Evolutionary conservation across 2,113 vertebrate species (phyloP).

Genomic region (Nanorana parkeri): DNA sequence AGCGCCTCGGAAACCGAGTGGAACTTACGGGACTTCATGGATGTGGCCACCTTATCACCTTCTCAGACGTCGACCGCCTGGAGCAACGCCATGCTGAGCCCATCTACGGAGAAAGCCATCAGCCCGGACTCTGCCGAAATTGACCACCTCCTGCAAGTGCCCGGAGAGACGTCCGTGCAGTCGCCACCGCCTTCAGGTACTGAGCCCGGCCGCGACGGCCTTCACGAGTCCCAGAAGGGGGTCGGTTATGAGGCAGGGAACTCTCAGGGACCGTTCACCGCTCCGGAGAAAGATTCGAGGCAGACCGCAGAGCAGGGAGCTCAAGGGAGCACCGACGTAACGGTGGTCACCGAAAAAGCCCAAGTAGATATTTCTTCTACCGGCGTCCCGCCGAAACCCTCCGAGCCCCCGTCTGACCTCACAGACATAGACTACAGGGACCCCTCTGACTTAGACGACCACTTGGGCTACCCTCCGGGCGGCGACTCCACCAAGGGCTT

Average conservation of each 20-base stretch:
- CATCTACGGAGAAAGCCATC: conserved; percentile 58
- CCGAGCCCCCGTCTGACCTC: conserved; percentile 64
- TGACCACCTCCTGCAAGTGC: conserved; percentile 68
- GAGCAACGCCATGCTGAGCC: conserved; percentile 37
- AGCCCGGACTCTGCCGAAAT: conserved; percentile 71
- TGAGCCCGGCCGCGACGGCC: neutral
- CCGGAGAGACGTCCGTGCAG: neutral
- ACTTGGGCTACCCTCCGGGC: conserved; percentile 69
- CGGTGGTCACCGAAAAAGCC: conserved; percentile 69
- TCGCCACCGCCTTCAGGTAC: conserved; percentile 31
- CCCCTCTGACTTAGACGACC: conserved; percentile 68
- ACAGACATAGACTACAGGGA: conserved; percentile 86
- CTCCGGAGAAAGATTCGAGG: conserved; percentile 60
- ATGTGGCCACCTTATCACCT: conserved; percentile 30
- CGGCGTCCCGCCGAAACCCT: conserved; percentile 61
- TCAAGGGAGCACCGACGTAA: conserved; percentile 65
- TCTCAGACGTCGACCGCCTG: conserved; percentile 40
- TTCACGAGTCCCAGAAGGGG: conserved; percentile 39
- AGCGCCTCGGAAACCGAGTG: conserved; percentile 55
- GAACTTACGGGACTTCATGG: conserved; percentile 58
- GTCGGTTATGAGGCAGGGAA: conserved; percentile 46
- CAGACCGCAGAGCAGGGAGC: conserved; percentile 68
- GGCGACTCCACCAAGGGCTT: conserved; percentile 58
- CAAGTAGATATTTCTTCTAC: conserved; percentile 58
- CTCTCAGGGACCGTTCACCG: conserved; percentile 64